Evolutionary conservation across 1,140 invertebrate species (phyloP), one percentile per base, ranked within the genome.

Genomic region (Thaumatotibia leucotreta): DNA sequence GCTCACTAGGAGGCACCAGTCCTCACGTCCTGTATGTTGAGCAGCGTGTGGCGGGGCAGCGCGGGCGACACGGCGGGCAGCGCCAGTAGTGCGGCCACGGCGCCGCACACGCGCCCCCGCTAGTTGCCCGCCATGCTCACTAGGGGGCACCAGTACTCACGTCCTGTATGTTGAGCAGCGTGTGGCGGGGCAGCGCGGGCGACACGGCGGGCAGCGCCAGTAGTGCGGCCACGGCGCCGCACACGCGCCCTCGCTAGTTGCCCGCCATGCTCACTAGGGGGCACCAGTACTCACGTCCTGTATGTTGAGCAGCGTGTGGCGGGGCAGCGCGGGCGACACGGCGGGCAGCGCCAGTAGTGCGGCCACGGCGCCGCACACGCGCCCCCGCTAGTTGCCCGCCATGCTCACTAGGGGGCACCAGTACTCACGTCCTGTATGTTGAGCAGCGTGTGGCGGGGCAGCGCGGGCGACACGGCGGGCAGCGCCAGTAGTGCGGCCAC

Each of bases 401-500:
- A 17, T 2, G 17, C 39, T 17, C n/a, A 1, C 39, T 49, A 4
- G n/a, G n/a, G n/a, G 39, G 50, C 27, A 24, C 8, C 61, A 68
- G 29, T 10, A 80, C 80, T 80, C 69, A 94, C 93, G 68, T 92
- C 92, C 58, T 94, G 92, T 23, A 95, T 93, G 49, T 92, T 92
- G 32, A 92, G 90, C 4, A 94, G 73, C 20, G 92, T 91, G 8
- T 94, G 92, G 3, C 91, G 72, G 0, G 87, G 83, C 6, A 93
- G 77, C 9, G 89, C 74, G 10, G 91, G 82, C 0, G 94, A 86
- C 1, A 95, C 93, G 67, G 95, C 83, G 0, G 94, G 85, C n/a
- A 95, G 93, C 68, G 95, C 95, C 1, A 95, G 93, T 65, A 96
- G 79, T 0, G 95, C 94, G 1, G 96, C 91, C 17, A 96, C 86